Base-by-base conservation (phyloP, 2,797 vertebrate species). In the Lateolabrax maculatus region DNA sequence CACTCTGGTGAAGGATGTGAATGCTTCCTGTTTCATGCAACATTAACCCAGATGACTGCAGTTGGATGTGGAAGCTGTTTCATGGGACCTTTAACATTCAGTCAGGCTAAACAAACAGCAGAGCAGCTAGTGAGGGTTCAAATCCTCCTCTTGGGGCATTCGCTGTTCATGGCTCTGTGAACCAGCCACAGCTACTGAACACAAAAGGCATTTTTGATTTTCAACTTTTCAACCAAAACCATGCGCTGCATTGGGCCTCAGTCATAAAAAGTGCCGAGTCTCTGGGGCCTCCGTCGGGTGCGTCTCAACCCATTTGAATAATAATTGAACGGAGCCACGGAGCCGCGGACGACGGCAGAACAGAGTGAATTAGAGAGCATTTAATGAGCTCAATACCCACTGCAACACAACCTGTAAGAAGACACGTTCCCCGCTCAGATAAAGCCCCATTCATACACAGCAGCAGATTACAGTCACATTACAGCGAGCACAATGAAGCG, bases 311-410 rank as follows among this genome's bases (percentile, higher is more conserved):
- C 76, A 92, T 92, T 92, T 90, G 77, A 91, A 93, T 93, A 90
- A 93, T 89, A 93, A 93, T 86, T 66, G 86, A 91, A 84, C 75
- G 85, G 60, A 55, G 81, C 81, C 82, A 68, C 49, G 9, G 87
- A 84, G 86, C 75, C 43, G 34, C 31, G 58, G 86, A 79, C 71
- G 77, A 43, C 62, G 27, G 72, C 79, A 76, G 83, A 84, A 83
- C 79, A 78, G 86, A 88, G 91, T 89, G 92, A 91, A 92, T 94
- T 90, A 91, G 75, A 82, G 76, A 84, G 83, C 75, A 21, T 85
- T 91, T 90, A 93, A 92, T 90, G 90, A 92, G 91, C 87, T 93
- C 80, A 89, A 83, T 83, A 82, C 84, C 77, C 81, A n/a, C 51
- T 43, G 81, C 84, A 89, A 85, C 84, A 87, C 83, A 84, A 86